Percentiles rank a stretch among this genome's conserved stretches.
These are phyloP conservation scores for Panthera uncia DNA, from an alignment of 2,113 vertebrate species.

Conservation along the genomic window DNA sequence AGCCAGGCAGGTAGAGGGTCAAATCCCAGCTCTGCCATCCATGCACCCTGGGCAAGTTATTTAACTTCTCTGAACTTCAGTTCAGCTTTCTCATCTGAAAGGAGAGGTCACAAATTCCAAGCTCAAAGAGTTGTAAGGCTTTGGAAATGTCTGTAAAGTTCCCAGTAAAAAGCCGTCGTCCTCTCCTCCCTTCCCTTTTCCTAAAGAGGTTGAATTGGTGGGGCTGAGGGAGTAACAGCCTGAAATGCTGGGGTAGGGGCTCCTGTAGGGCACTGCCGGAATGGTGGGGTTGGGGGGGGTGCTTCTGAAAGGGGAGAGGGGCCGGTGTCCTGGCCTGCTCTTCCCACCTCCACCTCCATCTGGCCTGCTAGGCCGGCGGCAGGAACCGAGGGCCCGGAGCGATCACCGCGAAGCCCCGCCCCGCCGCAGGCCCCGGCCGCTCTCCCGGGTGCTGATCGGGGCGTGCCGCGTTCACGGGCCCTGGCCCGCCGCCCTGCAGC, in stretches of 20 bases:
- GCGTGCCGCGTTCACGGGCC: rapidly evolving
- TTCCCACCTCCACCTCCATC: no score
- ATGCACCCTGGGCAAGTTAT: background rate
- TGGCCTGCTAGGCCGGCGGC: rapidly evolving
- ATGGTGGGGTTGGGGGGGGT: background rate
- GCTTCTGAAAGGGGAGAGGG: background rate
- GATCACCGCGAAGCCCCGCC: background rate
- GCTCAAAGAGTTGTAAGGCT: background rate
- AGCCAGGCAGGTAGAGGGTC: background rate
- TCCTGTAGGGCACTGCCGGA: background rate
- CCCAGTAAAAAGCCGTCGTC: background rate
- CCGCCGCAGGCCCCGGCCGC: background rate
- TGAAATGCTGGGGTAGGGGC: background rate
- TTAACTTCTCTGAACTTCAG: conserved; percentile 7
- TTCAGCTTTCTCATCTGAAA: conserved; percentile 2
- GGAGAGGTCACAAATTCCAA: background rate
- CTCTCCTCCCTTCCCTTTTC: background rate
- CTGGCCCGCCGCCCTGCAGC: rapidly evolving
- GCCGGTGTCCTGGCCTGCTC: no score
- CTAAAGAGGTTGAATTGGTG: background rate
- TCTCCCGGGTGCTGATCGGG: conserved; percentile 56
- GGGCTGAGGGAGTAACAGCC: background rate
- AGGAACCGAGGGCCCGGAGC: rapidly evolving
- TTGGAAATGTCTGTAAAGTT: background rate
- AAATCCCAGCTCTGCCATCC: background rate